Conservation (phyloP, 2,888 invertebrate genomes). For the Malthinus seriepunctatus region DNA sequence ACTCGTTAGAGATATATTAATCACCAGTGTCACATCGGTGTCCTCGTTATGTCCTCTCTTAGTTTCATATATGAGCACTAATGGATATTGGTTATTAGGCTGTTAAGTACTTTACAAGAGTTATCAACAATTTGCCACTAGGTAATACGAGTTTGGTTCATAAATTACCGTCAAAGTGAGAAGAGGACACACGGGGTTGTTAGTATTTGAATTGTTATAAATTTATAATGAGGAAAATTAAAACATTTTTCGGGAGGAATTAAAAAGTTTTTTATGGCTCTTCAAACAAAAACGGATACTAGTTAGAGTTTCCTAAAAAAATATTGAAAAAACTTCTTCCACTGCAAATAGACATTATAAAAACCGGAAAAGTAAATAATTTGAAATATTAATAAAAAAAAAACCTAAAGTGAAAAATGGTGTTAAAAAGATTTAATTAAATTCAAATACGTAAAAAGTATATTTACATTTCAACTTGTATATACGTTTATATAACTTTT, state of each 20-base stretch:
- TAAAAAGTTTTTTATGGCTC: too few species aligned
- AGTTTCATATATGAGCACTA: constrained; percentile 23
- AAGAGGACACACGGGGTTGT: too few species aligned
- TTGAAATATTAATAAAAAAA: constrained; percentile 17
- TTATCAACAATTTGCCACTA: constrained; percentile 19
- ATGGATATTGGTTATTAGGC: constrained; percentile 28
- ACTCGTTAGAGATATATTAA: constrained; percentile 31
- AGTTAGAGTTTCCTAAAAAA: too few species aligned
- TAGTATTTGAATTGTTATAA: too few species aligned
- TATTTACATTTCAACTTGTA: constrained; percentile 5
- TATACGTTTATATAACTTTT: too few species aligned
- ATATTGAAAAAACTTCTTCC: too few species aligned
- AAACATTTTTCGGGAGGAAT: too few species aligned
- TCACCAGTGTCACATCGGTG: constrained; percentile 26
- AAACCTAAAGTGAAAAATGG: constrained; percentile 16
- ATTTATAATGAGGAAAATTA: too few species aligned
- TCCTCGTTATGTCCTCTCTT: constrained; percentile 28
- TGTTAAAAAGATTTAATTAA: constrained; percentile 13
- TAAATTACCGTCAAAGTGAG: constrained; percentile 2
- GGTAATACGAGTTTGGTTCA: not conserved
- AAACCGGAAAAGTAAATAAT: constrained; percentile 11
- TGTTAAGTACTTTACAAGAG: constrained; percentile 22
- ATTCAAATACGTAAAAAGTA: constrained; percentile 15
- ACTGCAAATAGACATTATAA: too few species aligned
- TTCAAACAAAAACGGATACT: too few species aligned